Base-by-base conservation (phyloP, 92 coral and sea anemone species). In the Phenganax subtilis region DNA sequence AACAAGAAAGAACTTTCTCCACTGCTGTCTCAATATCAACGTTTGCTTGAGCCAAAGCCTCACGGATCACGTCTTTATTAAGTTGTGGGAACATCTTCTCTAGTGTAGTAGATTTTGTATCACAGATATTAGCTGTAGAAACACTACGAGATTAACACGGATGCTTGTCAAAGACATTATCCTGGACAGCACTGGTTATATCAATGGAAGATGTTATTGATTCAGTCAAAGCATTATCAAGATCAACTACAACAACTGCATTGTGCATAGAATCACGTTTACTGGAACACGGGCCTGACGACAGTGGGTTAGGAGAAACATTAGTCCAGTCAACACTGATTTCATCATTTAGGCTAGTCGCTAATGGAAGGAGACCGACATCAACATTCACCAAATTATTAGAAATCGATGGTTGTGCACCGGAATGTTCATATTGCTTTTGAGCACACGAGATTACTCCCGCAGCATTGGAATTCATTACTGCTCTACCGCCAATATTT, bases 21-120 rank as follows among this genome's bases (percentile, higher is more conserved):
- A 81, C 80, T 74, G 89, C 89, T 72, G 57, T 51, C 57, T 61
- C 80, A 62, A 86, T 86, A 65, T 86, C 65, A 82, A 16, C 51
- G 83, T 86, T 75, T 8, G 77, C 74, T 64, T 81, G 59, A 51
- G 47, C 47, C 25, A 82, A 75, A 71, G 89, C 73, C 65, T 76
- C 79, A 51, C 47, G 29, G 62, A 82, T 72, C 64, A 67, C 54
- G 74, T n/a, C 52, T 72, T 80, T 81, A 75, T 54, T 59, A 53
- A 68, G 77, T 17, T 85, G 82, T 75, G 88, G 85, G 72, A 77
- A 85, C 81, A 85, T 85, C 70, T 85, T 84, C 84, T 28, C 60
- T 10, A 85, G 84, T 68, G 72, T 85, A 57, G 68, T 78, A 29
- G 70, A 71, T 81, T 75, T 54, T 57, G 84, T 65, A 64, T 59